Evolutionary conservation across 2,797 vertebrate genomes (phyloP).

Genomic region (Betta splendens): DNA sequence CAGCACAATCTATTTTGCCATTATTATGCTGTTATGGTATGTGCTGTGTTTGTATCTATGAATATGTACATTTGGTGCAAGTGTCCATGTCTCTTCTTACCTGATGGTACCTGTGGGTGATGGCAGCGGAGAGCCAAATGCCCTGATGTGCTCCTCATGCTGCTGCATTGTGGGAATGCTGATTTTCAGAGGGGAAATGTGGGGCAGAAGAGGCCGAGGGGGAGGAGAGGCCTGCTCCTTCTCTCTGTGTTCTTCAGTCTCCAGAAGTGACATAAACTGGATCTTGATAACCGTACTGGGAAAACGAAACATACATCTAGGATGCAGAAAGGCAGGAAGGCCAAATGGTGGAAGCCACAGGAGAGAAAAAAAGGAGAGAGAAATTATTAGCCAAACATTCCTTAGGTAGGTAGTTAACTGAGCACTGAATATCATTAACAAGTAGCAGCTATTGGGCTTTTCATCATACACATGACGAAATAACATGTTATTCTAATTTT

Average conservation of each 20-base stretch:
- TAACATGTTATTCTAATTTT: no score
- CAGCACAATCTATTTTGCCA: not conserved
- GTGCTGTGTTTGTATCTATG: not conserved
- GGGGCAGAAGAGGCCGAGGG: slow-evolving; percentile 89
- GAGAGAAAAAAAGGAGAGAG: not conserved
- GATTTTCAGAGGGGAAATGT: slow-evolving; percentile 97
- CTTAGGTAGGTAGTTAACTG: not conserved
- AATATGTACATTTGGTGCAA: not conserved
- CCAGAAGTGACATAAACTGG: slow-evolving; percentile 91
- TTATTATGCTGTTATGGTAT: not conserved
- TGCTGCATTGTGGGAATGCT: slow-evolving; percentile 88
- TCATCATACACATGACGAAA: not conserved
- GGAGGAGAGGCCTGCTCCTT: slow-evolving; percentile 84
- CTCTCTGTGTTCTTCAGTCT: slow-evolving; percentile 83
- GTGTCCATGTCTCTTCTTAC: slow-evolving; percentile 71
- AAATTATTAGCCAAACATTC: slow-evolving; percentile 7
- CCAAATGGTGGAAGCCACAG: not conserved
- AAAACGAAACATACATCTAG: slow-evolving; percentile 95
- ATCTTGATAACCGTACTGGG: slow-evolving; percentile 98
- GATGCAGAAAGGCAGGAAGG: slow-evolving; percentile 4
- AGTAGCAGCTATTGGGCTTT: not conserved
- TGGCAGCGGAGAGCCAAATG: slow-evolving; percentile 90
- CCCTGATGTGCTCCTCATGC: slow-evolving; percentile 91
- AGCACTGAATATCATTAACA: not conserved
- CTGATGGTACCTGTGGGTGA: slow-evolving; percentile 98